Base-by-base conservation (phyloP, 1,140 invertebrate genomes). In the Trachymyrmex cornetzi region DNA sequence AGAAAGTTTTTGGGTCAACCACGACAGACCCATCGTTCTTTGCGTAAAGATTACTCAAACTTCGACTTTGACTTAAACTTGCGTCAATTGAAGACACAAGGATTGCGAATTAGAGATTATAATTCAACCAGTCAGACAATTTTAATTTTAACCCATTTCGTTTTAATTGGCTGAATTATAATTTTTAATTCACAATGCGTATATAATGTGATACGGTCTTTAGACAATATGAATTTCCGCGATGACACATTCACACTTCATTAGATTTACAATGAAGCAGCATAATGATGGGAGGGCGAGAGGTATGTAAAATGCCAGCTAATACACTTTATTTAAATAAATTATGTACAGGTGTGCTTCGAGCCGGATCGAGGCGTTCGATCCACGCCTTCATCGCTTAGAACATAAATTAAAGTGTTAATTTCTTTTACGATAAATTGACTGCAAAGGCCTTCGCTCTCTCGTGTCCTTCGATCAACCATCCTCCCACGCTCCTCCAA, bases 291-390 rank as follows among this genome's bases (percentile, higher is more conserved):
- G 9, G 3, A 34, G 9, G 34, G 6, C 19, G 6, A 44, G 22
- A 59, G 9, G n/a, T 34, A 34, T 69, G 44, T 75, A 50, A 75
- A 75, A 74, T 75, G 69, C 55, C 80, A 75, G 80, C 80, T 63
- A 89, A 82, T 90, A 93, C 93, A 93, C 69, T 94, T 95, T 95
- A 95, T 95, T 95, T 84, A 93, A 95, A 95, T 94, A 94, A 94
- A 94, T 94, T 92, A 93, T 93, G 91, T 95, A 94, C 94, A 94
- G 14, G 50, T 91, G 57, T 93, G 87, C 92, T 94, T 89, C 77
- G 89, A 92, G 93, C 89, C 89, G 88, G 90, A 91, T 88, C 55
- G 55, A 22, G 91, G 91, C 87, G 77, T 90, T 85, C 90, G 90
- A 93, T 93, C 89, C 91, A 86, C 93, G 91, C 88, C 11, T 94